These are phyloP conservation scores for Sapajus apella DNA, from an alignment of 2,113 vertebrate species.

Conservation along the genomic window DNA sequence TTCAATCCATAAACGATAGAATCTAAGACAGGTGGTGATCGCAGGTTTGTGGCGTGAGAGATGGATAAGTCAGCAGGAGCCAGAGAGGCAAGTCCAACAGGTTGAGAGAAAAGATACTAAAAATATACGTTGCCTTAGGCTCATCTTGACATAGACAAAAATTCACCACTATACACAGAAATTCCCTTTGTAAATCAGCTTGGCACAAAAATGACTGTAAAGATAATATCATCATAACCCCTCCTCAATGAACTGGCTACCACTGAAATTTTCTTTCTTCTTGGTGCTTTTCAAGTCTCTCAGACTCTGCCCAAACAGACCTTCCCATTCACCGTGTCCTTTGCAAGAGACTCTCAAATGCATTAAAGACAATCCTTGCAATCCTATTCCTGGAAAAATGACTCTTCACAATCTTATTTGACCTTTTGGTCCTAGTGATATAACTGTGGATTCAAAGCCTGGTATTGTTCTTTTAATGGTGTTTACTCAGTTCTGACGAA, in stretches of 20 bases:
- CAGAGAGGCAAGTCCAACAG: conserved; percentile 20
- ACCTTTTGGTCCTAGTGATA: neutral
- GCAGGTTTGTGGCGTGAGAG: conserved; percentile 22
- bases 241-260: neutral
- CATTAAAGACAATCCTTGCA: neutral
- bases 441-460: conserved; percentile 40
- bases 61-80: conserved; percentile 27
- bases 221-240: conserved; percentile 3
- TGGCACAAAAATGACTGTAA: conserved; percentile 23
- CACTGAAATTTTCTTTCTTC: neutral
- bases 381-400: conserved; percentile 25
- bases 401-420: neutral
- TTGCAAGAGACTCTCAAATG: conserved; percentile 27
- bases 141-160: conserved; percentile 29
- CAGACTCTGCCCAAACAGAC: neutral
- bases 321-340: neutral
- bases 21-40: neutral
- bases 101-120: conserved; percentile 20
- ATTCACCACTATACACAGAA: neutral
- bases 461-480: neutral
- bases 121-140: conserved; percentile 17
- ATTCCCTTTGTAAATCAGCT: conserved; percentile 28
- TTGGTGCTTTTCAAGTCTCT: conserved; percentile 18
- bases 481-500: conserved; percentile 18
- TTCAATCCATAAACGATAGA: conserved; percentile 13